Evolutionary conservation across 2,113 vertebrate species (phyloP).

Genomic region (Dolichallabes microphthalmus): DNA sequence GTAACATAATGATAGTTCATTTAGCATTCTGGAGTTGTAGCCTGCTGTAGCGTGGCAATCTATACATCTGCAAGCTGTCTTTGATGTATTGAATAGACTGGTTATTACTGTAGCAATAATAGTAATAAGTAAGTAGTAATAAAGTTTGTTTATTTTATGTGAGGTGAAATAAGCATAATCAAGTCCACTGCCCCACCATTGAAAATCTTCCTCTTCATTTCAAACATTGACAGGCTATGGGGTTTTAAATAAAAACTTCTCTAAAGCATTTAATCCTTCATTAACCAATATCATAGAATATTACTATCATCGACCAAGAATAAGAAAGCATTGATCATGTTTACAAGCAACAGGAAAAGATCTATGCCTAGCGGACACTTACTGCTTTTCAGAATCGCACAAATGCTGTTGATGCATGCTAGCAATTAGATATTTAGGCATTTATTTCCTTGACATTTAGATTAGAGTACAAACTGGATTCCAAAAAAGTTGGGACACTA

Average conservation of each 20-base stretch:
- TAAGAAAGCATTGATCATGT: neutral
- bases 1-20: conserved; percentile 29
- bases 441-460: neutral
- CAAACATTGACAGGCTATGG: neutral
- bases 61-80: neutral
- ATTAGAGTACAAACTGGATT: no score
- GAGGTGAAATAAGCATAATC: neutral
- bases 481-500: no score
- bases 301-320: neutral
- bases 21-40: neutral
- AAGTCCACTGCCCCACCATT: neutral
- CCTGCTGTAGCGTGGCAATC: neutral
- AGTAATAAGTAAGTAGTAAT: neutral
- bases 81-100: neutral
- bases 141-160: neutral
- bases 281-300: neutral
- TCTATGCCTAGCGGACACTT: neutral
- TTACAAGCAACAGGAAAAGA: neutral
- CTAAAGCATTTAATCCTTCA: neutral
- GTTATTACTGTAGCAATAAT: neutral
- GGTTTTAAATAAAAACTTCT: no score
- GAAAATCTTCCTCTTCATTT: neutral
- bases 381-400: neutral
- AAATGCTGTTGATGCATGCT: neutral
- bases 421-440: conserved; percentile 11